Evolutionary conservation across 2,888 invertebrate genomes (phyloP).

Genomic region (Mythimna vitellina): DNA sequence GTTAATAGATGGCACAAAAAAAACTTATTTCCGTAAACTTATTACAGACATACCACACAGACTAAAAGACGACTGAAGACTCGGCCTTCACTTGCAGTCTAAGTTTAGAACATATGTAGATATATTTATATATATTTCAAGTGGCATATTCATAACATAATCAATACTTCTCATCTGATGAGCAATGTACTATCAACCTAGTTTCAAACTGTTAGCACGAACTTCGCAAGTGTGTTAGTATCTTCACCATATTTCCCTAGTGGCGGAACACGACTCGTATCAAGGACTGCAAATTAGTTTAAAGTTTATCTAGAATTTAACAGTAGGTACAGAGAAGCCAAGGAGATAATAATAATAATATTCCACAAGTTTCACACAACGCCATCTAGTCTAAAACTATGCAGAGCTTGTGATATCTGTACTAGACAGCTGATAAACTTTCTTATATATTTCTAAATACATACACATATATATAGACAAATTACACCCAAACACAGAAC

Average conservation of each 20-base stretch:
- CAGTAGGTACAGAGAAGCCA: neutral
- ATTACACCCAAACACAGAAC: too few relatives aligned
- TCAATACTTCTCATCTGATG: conserved; percentile 4
- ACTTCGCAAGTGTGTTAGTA: conserved; percentile 39
- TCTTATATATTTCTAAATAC: too few relatives aligned
- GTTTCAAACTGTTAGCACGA: conserved; percentile 31
- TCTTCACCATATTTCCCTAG: conserved; percentile 54
- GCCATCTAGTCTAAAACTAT: too few relatives aligned
- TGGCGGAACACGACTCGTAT: conserved; percentile 25
- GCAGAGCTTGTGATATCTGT: too few relatives aligned
- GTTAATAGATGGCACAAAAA: too few relatives aligned
- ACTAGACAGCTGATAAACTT: too few relatives aligned
- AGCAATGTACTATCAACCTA: conserved; percentile 45
- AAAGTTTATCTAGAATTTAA: conserved; percentile 30
- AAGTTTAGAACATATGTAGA: conserved; percentile 11
- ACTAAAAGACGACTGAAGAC: too few relatives aligned
- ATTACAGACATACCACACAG: too few relatives aligned
- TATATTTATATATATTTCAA: conserved; percentile 7
- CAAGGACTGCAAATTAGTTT: conserved; percentile 38
- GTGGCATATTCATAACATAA: conserved; percentile 23
- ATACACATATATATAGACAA: too few relatives aligned
- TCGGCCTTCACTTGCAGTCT: neutral
- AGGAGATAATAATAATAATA: too few relatives aligned
- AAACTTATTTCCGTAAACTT: too few relatives aligned
- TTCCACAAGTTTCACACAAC: too few relatives aligned